Evolutionary conservation across 1,140 invertebrate species (phyloP).

Genomic region (Drosophila teissieri): DNA sequence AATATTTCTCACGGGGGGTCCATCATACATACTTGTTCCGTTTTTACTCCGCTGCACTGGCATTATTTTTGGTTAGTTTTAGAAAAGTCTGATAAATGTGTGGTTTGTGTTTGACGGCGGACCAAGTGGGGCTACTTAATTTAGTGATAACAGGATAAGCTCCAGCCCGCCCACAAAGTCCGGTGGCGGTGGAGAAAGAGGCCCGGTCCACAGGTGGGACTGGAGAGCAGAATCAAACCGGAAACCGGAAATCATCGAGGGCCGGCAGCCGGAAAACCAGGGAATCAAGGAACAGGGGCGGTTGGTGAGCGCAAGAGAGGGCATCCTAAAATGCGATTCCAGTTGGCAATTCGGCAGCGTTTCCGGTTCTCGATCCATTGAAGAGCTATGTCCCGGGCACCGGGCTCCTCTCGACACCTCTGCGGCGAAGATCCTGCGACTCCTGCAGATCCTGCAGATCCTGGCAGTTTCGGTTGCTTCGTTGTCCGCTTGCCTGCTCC

Average conservation of each 20-base stretch:
- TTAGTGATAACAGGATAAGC: slow-evolving; percentile 63
- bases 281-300: slow-evolving; percentile 1
- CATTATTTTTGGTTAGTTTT: slow-evolving; percentile 23
- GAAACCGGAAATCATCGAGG: not conserved
- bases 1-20: not conserved
- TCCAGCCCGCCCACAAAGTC: slow-evolving; percentile 8
- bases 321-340: slow-evolving; percentile 38
- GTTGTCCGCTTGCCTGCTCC: slow-evolving; percentile 13
- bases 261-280: not conserved
- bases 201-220: slow-evolving; percentile 1
- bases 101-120: not conserved
- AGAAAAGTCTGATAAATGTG: slow-evolving; percentile 36
- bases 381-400: slow-evolving; percentile 53
- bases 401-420: slow-evolving; percentile 3
- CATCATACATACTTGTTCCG: not conserved
- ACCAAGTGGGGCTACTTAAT: slow-evolving; percentile 49
- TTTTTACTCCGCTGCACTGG: not conserved
- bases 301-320: not conserved
- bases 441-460: not conserved
- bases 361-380: slow-evolving; percentile 6
- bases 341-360: slow-evolving; percentile 37
- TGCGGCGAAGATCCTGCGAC: not conserved
- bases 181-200: not conserved
- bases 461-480: slow-evolving; percentile 1
- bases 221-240: slow-evolving; percentile 1